Evolutionary conservation across 2,797 vertebrate genomes (phyloP).

Genomic region (Micromesistius poutassou): DNA sequence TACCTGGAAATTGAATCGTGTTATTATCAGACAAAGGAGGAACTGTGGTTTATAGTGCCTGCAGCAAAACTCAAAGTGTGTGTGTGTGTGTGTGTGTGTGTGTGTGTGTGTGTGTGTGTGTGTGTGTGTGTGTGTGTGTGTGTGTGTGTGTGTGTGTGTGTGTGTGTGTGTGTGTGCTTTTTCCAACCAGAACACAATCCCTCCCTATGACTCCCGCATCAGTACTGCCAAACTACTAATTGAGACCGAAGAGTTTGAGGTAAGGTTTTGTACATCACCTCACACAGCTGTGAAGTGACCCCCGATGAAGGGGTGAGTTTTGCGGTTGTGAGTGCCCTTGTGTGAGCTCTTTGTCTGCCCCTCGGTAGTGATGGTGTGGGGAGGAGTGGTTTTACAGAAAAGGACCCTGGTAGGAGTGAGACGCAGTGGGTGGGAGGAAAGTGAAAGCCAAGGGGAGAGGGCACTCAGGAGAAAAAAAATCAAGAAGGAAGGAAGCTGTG

Average conservation of each 20-base stretch:
- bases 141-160: background rate
- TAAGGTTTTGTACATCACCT: constrained; percentile 39
- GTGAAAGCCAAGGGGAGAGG: constrained; percentile 52
- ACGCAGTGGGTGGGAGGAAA: constrained; percentile 73
- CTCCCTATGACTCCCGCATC: constrained; percentile 69
- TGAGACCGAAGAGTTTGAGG: constrained; percentile 71
- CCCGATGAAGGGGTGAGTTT: background rate
- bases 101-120: constrained; percentile 14
- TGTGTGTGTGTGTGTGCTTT: constrained; percentile 19
- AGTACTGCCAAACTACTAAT: constrained; percentile 71
- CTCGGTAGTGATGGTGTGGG: constrained; percentile 17
- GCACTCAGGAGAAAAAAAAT: background rate
- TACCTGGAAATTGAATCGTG: constrained; percentile 53
- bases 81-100: background rate
- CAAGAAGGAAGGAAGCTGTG: constrained; percentile 13
- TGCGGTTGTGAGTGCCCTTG: constrained; percentile 11
- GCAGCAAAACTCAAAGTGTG: constrained; percentile 36
- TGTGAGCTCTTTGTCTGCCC: constrained; percentile 4
- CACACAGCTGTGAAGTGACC: background rate
- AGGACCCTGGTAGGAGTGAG: constrained; percentile 24
- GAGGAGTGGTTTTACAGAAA: constrained; percentile 52
- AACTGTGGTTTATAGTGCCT: constrained; percentile 32
- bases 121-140: constrained; percentile 15
- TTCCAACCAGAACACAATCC: constrained; percentile 55
- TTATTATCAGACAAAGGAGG: constrained; percentile 52